Base-by-base conservation (phyloP, 2,113 vertebrate genomes). In the Cygnus buccinator region DNA sequence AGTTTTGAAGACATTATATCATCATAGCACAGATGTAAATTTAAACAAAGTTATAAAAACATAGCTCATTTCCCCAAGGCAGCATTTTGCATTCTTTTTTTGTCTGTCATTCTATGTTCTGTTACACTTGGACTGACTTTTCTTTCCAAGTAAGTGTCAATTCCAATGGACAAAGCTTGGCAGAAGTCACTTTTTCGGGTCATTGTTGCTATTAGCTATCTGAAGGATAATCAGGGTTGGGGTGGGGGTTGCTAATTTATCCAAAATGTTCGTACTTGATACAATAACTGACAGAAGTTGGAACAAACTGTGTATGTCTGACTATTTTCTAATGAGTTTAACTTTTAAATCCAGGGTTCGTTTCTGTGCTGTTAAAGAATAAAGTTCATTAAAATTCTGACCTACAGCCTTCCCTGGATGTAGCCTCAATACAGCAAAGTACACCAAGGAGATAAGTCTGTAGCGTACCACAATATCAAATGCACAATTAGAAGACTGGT, bases 21-120 rank as follows among this genome's bases (percentile, higher is more conserved):
- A 92, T 39, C 59, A 35, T 39, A 92, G 76, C 79, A 74, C 93
- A 97, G 96, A 96, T 96, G 95, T 88, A 91, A 94, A 85, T 86
- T 74, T 90, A 82, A 73, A 80, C 52, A 83, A 67, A 85, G 39
- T 87, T 89, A 12, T 97, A 87, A 94, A 94, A 85, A 41, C 92
- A 81, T 80, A 88, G 55, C 88, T 94, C 82, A 96, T 94, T 96
- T 95, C 22, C 94, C 93, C 22, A 11, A 52, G 94, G 92, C 88
- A 71, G 26, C 50, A 52, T 86, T 90, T 79, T 95, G 79, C 94
- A 91, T 97, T 96, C 90, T 96, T 92, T 92, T 95, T 96, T 89
- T 85, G 72, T 94, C 93, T 87, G 95, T 96, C 94, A 96, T 94
- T 92, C 83, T 39, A 9, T 81, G 43, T 95, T 78, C 82, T 94